phyloP scores from a whole-genome alignment of 2,888 invertebrate species.

The Eilema depressum region DNA sequence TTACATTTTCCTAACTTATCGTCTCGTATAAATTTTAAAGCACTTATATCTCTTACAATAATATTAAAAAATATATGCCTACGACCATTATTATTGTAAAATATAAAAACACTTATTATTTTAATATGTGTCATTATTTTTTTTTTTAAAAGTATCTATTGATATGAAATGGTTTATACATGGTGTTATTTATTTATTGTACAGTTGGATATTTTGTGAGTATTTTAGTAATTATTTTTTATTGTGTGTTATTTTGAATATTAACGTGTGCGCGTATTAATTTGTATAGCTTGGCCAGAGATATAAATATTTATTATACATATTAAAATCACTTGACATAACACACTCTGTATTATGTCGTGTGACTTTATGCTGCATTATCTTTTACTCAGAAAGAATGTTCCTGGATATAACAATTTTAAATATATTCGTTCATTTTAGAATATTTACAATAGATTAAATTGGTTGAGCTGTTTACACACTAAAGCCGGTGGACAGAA shows the following conservation, averaged over 20 bases:
- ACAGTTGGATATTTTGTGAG: neutral
- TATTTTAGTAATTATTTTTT: neutral
- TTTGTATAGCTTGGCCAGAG: neutral
- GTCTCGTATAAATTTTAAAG: neutral
- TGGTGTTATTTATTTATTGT: neutral
- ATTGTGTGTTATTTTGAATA: neutral
- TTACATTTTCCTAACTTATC: neutral
- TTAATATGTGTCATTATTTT: neutral
- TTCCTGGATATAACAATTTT: neutral
- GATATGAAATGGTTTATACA: neutral
- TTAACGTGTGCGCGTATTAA: constrained; percentile 4
- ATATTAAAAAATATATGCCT: neutral
- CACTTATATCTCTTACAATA: neutral
- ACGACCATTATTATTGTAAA: neutral
- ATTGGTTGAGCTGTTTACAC: too few species aligned
- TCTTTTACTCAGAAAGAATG: neutral
- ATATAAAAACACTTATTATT: neutral
- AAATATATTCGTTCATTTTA: neutral
- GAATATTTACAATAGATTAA: neutral
- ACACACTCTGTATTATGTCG: neutral
- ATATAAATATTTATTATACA: neutral
- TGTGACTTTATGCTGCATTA: neutral
- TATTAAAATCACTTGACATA: too few species aligned
- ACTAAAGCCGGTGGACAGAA: too few species aligned
- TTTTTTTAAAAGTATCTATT: neutral